Evolutionary conservation across 2,113 vertebrate species (phyloP).

Genomic region (Centropristis striata): DNA sequence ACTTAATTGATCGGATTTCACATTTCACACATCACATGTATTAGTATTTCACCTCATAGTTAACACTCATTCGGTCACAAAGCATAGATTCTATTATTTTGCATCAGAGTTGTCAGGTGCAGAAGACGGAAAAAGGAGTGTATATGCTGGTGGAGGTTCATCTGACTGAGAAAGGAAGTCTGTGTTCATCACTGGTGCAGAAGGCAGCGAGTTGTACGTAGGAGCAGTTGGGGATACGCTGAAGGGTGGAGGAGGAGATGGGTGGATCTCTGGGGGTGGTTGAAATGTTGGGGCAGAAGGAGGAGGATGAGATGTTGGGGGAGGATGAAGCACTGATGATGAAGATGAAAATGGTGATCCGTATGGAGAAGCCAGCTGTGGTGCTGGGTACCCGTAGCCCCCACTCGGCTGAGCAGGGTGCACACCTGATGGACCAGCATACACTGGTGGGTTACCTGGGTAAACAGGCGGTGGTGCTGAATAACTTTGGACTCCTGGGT

Average conservation of each 20-base stretch:
- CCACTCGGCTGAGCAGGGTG: slow-evolving; percentile 33
- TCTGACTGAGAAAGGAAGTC: slow-evolving; percentile 73
- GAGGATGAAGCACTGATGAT: slow-evolving; percentile 61
- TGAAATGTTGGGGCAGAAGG: slow-evolving; percentile 26
- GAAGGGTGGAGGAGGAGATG: slow-evolving; percentile 13
- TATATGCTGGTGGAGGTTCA: slow-evolving; percentile 71
- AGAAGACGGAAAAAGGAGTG: slow-evolving; percentile 62
- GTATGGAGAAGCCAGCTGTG: slow-evolving; percentile 41
- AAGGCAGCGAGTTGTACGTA: slow-evolving; percentile 25
- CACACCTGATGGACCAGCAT: neutral
- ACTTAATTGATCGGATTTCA: neutral
- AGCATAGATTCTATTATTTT: slow-evolving; percentile 20
- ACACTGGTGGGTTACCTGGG: slow-evolving; percentile 11
- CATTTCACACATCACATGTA: neutral
- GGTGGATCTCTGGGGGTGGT: slow-evolving; percentile 14
- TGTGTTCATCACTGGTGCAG: slow-evolving; percentile 53
- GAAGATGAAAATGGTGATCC: slow-evolving; percentile 51
- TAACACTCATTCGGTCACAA: neutral
- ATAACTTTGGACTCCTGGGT: slow-evolving; percentile 40
- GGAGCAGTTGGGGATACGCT: slow-evolving; percentile 42
- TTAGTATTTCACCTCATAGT: neutral
- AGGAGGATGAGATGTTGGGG: slow-evolving; percentile 18
- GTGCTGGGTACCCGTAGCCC: slow-evolving; percentile 50
- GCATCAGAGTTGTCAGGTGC: slow-evolving; percentile 9
- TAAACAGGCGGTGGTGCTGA: slow-evolving; percentile 38